phyloP scores from a whole-genome alignment of 92 coral and sea anemone species.

The Plumapathes pennacea region DNA sequence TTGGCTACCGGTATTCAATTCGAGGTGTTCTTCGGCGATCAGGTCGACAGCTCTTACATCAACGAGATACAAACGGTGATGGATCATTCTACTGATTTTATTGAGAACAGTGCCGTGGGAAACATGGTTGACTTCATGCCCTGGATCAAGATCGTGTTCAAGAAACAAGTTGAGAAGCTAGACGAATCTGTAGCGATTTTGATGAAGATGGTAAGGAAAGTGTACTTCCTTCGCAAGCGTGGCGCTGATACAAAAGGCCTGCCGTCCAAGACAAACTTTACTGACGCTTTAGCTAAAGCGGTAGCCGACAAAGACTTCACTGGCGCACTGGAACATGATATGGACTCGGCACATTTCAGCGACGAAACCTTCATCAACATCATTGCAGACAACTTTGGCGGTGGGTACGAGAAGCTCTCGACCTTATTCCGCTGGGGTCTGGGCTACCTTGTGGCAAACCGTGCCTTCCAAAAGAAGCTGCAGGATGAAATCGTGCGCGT shows the following conservation, averaged over 20 bases:
- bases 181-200: constrained; percentile 70
- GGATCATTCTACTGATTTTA: constrained; percentile 79
- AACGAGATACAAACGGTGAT: constrained; percentile 74
- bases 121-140: constrained; percentile 95
- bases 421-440: constrained; percentile 81
- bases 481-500: constrained; percentile 58
- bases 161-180: constrained; percentile 66
- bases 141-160: constrained; percentile 78
- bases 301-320: constrained; percentile 43
- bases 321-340: constrained; percentile 12
- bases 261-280: constrained; percentile 47
- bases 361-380: constrained; percentile 77
- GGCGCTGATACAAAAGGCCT: constrained; percentile 10
- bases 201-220: constrained; percentile 59
- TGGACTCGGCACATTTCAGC: constrained; percentile 52
- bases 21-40: constrained; percentile 73
- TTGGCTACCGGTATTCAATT: constrained; percentile 73
- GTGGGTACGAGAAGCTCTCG: constrained; percentile 81
- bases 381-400: constrained; percentile 91
- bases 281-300: constrained; percentile 52
- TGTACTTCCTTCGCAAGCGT: constrained; percentile 42
- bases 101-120: constrained; percentile 82
- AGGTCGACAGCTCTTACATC: constrained; percentile 56
- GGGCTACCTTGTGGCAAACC: constrained; percentile 77
- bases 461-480: constrained; percentile 71